Percentiles rank a stretch among this genome's conserved stretches.
Conservation (phyloP, 2,888 invertebrate genomes). For the Seladonia tumulorum region DNA sequence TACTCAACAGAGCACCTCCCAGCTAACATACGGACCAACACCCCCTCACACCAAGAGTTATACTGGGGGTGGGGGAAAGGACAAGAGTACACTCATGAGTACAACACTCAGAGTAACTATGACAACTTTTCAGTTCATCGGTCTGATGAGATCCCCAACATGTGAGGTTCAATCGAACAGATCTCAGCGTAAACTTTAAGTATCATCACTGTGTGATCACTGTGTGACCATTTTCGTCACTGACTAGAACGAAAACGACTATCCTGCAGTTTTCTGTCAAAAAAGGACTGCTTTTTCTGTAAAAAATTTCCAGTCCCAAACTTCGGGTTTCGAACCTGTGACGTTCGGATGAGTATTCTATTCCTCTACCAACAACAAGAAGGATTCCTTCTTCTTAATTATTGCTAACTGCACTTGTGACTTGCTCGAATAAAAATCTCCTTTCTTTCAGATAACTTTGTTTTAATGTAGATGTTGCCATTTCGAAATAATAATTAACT, state of each 20-base stretch:
- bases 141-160: constrained; percentile 64
- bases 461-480: constrained; percentile 28
- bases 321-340: constrained; percentile 24
- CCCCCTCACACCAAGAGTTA: no score
- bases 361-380: constrained; percentile 66
- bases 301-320: not conserved
- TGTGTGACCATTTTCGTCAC: not conserved
- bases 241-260: not conserved
- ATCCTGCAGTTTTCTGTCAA: not conserved
- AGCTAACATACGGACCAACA: no score
- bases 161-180: constrained; percentile 55
- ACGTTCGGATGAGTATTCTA: constrained; percentile 51
- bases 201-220: constrained; percentile 79
- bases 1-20: no score
- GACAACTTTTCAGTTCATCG: constrained; percentile 72
- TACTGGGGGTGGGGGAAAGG: no score
- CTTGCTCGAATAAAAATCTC: constrained; percentile 83
- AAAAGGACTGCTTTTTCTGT: no score
- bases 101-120: constrained; percentile 82
- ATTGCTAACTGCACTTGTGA: constrained; percentile 87
- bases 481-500: constrained; percentile 22
- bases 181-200: constrained; percentile 69
- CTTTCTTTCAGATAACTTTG: constrained; percentile 36
- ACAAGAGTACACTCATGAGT: no score
- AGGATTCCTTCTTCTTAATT: constrained; percentile 86